These are phyloP conservation scores for Calephelis perditalis DNA, from an alignment of 2,888 invertebrate species.

Conservation along the genomic window DNA sequence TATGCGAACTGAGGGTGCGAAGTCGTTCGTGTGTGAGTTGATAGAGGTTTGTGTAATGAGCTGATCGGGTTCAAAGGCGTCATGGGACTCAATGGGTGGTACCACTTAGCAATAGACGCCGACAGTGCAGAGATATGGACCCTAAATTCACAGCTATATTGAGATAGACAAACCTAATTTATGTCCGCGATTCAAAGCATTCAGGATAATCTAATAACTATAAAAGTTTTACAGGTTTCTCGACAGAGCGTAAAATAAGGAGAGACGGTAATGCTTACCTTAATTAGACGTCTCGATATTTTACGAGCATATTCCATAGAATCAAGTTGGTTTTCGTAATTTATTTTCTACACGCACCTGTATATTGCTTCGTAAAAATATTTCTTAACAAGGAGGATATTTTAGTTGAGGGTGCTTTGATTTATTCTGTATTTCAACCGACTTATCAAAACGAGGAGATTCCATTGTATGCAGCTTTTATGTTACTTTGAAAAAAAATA, in stretches of 20 bases:
- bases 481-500: no score
- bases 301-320: not conserved
- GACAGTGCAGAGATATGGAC: conserved; percentile 12
- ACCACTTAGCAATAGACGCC: conserved; percentile 41
- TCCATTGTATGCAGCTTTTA: no score
- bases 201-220: not conserved
- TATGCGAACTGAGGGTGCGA: conserved; percentile 61
- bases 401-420: no score
- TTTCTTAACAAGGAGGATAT: no score
- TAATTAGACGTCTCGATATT: conserved; percentile 2
- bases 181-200: not conserved
- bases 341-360: not conserved
- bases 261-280: not conserved
- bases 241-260: not conserved
- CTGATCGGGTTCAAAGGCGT: conserved; percentile 71
- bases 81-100: conserved; percentile 55
- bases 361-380: not conserved
- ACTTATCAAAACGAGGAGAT: no score
- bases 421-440: no score
- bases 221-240: conserved; percentile 6
- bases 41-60: conserved; percentile 68
- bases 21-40: conserved; percentile 49
- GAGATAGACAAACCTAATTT: conserved; percentile 4
- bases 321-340: not conserved
- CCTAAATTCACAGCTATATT: not conserved